Conservation (phyloP, 2,888 invertebrate species). For the Hemistola chrysoprasaria region DNA sequence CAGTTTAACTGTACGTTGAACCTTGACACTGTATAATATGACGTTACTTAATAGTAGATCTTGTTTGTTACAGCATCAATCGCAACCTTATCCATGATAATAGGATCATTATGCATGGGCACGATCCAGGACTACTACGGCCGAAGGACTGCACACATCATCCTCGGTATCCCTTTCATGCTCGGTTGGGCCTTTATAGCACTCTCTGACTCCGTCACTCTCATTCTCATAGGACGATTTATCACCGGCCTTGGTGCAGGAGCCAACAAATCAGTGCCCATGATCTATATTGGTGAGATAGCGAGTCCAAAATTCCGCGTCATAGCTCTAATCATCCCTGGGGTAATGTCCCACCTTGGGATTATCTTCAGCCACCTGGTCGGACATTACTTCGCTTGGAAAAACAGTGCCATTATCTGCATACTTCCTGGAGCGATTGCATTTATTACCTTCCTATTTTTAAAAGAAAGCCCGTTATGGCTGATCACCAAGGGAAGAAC, state of each 20-base stretch:
- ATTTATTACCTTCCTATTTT: constrained; percentile 5
- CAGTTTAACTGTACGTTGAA: no score
- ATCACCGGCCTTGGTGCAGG: constrained; percentile 36
- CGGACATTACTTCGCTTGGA: constrained; percentile 14
- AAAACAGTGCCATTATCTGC: constrained; percentile 5
- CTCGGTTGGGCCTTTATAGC: constrained; percentile 39
- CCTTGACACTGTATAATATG: no score
- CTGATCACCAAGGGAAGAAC: constrained; percentile 38
- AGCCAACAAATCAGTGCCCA: constrained; percentile 30
- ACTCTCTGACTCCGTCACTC: constrained; percentile 27
- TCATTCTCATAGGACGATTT: constrained; percentile 35
- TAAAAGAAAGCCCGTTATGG: constrained; percentile 47
- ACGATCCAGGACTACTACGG: constrained; percentile 36
- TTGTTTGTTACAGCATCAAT: constrained; percentile 35
- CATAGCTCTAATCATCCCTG: constrained; percentile 4
- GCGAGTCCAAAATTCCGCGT: constrained; percentile 11
- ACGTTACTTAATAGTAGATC: no score
- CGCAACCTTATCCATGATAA: constrained; percentile 33
- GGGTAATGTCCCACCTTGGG: constrained; percentile 6
- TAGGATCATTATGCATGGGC: constrained; percentile 36
- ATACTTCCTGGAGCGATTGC: constrained; percentile 7
- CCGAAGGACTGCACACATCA: constrained; percentile 35
- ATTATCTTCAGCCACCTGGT: constrained; percentile 14
- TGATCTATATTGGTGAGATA: constrained; percentile 44
- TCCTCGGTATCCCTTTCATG: constrained; percentile 31